Conservation (phyloP, 30 jellyfish, hydroid and myxozoan species). For the Rhopilema esculentum region DNA sequence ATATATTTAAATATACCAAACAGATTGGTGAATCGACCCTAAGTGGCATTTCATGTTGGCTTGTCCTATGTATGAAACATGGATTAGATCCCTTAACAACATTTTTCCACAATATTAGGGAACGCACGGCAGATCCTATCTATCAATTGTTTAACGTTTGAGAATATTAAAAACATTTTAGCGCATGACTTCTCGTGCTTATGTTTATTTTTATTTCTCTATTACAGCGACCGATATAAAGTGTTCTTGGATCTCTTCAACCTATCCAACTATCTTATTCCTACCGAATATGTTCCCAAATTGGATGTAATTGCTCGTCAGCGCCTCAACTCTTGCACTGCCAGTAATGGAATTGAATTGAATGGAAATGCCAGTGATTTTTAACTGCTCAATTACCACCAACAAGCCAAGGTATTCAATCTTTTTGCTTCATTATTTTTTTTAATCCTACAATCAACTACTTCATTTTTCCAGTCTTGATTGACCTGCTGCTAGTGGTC, state of each 20-base stretch:
- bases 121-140: too few relatives aligned
- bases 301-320: constrained; percentile 61
- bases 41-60: too few relatives aligned
- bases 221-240: constrained; percentile 86
- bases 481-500: too few relatives aligned
- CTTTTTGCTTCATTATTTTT: background rate
- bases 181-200: too few relatives aligned
- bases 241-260: constrained; percentile 88
- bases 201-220: constrained; percentile 3
- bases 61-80: too few relatives aligned
- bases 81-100: too few relatives aligned
- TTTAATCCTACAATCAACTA: background rate
- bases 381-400: background rate
- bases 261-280: constrained; percentile 79
- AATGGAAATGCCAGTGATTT: background rate
- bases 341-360: constrained; percentile 24
- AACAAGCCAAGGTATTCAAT: background rate
- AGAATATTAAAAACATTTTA: too few relatives aligned
- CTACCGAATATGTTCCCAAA: constrained; percentile 72
- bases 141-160: too few relatives aligned
- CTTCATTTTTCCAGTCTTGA: background rate
- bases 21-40: too few relatives aligned
- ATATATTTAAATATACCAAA: too few relatives aligned
- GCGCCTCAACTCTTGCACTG: constrained; percentile 39
- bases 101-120: too few relatives aligned